phyloP scores from a whole-genome alignment of 2,888 invertebrate species.

The Celastrina argiolus region DNA sequence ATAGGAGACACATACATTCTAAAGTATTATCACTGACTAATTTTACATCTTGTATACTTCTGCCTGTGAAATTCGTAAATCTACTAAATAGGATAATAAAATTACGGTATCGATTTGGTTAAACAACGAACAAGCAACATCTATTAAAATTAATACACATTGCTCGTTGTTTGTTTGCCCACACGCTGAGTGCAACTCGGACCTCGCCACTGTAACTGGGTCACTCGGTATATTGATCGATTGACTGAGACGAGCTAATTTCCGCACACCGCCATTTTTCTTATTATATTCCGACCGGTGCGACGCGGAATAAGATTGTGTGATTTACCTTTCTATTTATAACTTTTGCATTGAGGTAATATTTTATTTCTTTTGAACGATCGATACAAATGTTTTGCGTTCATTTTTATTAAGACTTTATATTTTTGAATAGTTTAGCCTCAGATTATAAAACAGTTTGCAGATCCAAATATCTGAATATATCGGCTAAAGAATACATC shows the following conservation, averaged over 20 bases:
- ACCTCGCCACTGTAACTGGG: conserved; percentile 41
- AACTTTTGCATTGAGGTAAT: not conserved
- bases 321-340: not conserved
- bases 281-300: conserved; percentile 10
- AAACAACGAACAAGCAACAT: not conserved
- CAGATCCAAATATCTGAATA: no score
- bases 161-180: not conserved
- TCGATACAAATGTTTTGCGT: not conserved
- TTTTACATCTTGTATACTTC: no score
- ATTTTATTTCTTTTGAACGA: not conserved
- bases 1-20: no score
- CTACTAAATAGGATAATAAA: no score
- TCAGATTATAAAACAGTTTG: no score
- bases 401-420: no score
- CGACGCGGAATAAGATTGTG: not conserved
- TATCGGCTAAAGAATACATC: no score
- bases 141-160: not conserved
- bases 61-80: no score
- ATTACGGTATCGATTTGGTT: no score
- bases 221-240: conserved; percentile 50
- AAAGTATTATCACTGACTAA: no score
- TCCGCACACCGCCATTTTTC: conserved; percentile 22
- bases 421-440: no score
- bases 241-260: conserved; percentile 33
- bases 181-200: not conserved